These are phyloP conservation scores for Gymnothorax reevesii DNA, from an alignment of 2,797 vertebrate genomes.

Conservation along the genomic window DNA sequence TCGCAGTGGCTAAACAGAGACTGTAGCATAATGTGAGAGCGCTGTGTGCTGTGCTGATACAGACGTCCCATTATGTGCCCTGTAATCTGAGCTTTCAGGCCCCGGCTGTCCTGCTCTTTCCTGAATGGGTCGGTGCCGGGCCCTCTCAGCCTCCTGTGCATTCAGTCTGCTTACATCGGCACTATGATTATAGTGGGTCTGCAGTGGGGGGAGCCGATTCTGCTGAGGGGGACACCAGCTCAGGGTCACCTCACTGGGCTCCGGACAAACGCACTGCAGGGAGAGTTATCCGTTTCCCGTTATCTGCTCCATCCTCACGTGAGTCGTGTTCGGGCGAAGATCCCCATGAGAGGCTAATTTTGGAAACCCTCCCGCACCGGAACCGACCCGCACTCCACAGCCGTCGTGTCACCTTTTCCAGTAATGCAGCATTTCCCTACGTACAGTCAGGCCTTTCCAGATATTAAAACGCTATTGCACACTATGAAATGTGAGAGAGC, in stretches of 20 bases:
- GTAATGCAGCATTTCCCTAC: background rate
- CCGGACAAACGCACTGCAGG: background rate
- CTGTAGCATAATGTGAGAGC: constrained; percentile 49
- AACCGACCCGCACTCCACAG: background rate
- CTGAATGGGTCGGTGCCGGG: constrained; percentile 69
- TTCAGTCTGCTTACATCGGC: constrained; percentile 82
- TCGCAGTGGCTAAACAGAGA: constrained; percentile 41
- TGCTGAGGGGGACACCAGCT: constrained; percentile 48
- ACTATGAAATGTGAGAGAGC: background rate
- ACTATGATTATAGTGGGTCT: constrained; percentile 72
- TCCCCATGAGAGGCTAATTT: constrained; percentile 8
- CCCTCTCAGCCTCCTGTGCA: constrained; percentile 76
- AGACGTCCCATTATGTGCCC: constrained; percentile 80
- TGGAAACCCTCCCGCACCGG: background rate
- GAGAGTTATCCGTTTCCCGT: background rate
- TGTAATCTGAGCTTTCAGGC: constrained; percentile 83
- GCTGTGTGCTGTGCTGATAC: constrained; percentile 71
- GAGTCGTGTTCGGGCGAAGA: background rate
- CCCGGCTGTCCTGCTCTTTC: constrained; percentile 58
- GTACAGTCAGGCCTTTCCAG: background rate
- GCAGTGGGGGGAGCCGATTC: constrained; percentile 43
- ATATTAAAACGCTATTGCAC: background rate
- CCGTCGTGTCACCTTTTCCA: background rate
- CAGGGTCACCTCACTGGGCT: constrained; percentile 33
- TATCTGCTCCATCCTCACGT: background rate